A percentile compares a stretch with the other conserved stretches of the same genome.
Conservation (phyloP, 2,888 invertebrate genomes). For the Clostera curtula region DNA sequence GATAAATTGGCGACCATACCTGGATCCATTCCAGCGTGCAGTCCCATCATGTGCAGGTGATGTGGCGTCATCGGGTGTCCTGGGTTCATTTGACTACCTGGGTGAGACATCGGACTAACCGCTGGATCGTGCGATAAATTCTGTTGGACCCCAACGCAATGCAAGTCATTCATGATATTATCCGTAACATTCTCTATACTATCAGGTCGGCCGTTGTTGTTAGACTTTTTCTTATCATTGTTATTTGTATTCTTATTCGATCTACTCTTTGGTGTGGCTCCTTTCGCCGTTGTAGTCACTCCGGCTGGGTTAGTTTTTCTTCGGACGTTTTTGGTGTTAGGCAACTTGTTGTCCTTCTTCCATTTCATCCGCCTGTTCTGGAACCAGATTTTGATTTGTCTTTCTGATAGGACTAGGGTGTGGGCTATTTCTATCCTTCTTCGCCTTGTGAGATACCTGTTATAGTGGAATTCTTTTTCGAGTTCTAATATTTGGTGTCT, state of each 20-base stretch:
- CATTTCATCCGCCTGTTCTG: conserved; percentile 88
- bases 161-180: conserved; percentile 75
- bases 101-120: conserved; percentile 69
- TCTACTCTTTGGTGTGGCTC: conserved; percentile 80
- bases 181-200: conserved; percentile 80
- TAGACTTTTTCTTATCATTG: conserved; percentile 71
- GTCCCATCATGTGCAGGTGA: conserved; percentile 66
- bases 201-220: conserved; percentile 74
- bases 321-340: conserved; percentile 85
- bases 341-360: conserved; percentile 89
- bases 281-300: conserved; percentile 76
- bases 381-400: conserved; percentile 93
- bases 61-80: conserved; percentile 74
- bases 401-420: conserved; percentile 92
- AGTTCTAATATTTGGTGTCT: conserved; percentile 97
- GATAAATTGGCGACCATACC: conserved; percentile 66
- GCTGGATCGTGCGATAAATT: conserved; percentile 63
- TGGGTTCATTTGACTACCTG: conserved; percentile 59
- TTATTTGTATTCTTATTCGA: conserved; percentile 74
- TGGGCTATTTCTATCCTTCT: conserved; percentile 98
- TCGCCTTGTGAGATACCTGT: conserved; percentile 95
- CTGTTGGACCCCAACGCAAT: conserved; percentile 71
- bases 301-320: conserved; percentile 86
- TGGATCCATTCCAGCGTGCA: conserved; percentile 65
- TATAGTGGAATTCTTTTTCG: conserved; percentile 98